Evolutionary conservation across 2,113 vertebrate species (phyloP).

Genomic region (Colaptes auratus): DNA sequence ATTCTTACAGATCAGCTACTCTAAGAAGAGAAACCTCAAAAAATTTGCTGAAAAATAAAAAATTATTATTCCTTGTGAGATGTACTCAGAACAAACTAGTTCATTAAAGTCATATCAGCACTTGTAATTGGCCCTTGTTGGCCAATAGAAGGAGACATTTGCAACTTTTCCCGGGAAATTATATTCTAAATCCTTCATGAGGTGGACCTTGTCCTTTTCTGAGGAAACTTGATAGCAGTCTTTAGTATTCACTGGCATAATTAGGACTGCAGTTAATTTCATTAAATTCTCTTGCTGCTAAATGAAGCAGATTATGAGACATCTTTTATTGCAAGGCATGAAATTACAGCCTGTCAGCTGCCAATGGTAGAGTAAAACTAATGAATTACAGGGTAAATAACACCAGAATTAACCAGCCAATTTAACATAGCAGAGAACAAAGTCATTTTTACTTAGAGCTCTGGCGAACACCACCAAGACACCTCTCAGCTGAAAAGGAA

Average conservation of each 20-base stretch:
- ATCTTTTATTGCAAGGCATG: slow-evolving; percentile 99
- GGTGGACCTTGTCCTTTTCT: slow-evolving; percentile 90
- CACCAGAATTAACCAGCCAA: slow-evolving; percentile 96
- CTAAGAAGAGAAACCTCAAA: neutral
- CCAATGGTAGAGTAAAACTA: slow-evolving; percentile 93
- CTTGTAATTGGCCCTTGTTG: slow-evolving; percentile 54
- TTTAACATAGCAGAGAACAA: slow-evolving; percentile 88
- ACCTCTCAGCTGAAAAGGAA: slow-evolving; percentile 5
- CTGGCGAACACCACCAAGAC: slow-evolving; percentile 11
- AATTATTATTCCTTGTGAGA: slow-evolving; percentile 70
- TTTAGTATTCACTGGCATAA: slow-evolving; percentile 99
- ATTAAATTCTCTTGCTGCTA: slow-evolving; percentile 99
- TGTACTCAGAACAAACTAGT: slow-evolving; percentile 81
- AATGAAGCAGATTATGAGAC: slow-evolving; percentile 99
- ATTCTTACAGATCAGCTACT: neutral
- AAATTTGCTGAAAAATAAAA: slow-evolving; percentile 22
- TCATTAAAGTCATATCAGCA: slow-evolving; percentile 73
- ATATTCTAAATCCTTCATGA: slow-evolving; percentile 83
- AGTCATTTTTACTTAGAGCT: slow-evolving; percentile 79
- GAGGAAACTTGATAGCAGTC: slow-evolving; percentile 91
- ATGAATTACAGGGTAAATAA: slow-evolving; percentile 99
- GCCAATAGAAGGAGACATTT: slow-evolving; percentile 71
- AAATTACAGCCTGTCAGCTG: slow-evolving; percentile 99
- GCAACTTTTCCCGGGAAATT: slow-evolving; percentile 89
- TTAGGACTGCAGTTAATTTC: slow-evolving; percentile 99